Evolutionary conservation across 2,888 invertebrate species (phyloP), one percentile per base, ranked within the genome.

Genomic region (Bombyx huttoni): DNA sequence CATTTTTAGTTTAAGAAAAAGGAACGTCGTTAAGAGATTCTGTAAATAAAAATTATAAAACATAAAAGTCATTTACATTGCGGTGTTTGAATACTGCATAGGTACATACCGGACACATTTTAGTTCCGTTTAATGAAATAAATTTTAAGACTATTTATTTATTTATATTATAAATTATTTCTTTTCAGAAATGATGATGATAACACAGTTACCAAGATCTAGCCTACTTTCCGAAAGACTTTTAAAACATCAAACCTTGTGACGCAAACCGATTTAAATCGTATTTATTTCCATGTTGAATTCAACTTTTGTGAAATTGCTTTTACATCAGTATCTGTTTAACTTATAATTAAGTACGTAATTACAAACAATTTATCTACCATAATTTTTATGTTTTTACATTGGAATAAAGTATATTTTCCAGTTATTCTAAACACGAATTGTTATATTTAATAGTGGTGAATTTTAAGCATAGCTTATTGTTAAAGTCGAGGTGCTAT

Each of bases 101-200:
- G 24, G 24, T 24, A 24, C 24, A 24, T 24, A 24, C 24, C 24
- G 24, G 24, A 24, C 24, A 24, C 24, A 5, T 24, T 24, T 24
- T 24, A 24, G 24, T 24, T 24, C 24, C 24, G 24, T 24, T 24
- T 24, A 24, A 3, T 24, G 24, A 24, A 24, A 24, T 24, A 24
- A 24, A 24, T 24, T 24, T 24, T 24, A 5, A 24, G 24, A 24
- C 24, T 3, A 24, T 24, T 24, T 40, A 10, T 40, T 3, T 10
- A 40, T 12, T 10, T 12, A 40, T 40, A 5, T 2, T 40, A 40
- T 53, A 49, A 55, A 13, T 52, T 50, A 57, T 62, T 65, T 59
- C 58, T 65, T 81, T 84, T 54, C 87, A 87, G 87, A 81, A 79
- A 88, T 86, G 76, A 76, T 86, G 76, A 76, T 81, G 84, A 84